These are phyloP conservation scores for Allolobophora icterica DNA, from an alignment of 2,888 invertebrate genomes.

Conservation along the genomic window DNA sequence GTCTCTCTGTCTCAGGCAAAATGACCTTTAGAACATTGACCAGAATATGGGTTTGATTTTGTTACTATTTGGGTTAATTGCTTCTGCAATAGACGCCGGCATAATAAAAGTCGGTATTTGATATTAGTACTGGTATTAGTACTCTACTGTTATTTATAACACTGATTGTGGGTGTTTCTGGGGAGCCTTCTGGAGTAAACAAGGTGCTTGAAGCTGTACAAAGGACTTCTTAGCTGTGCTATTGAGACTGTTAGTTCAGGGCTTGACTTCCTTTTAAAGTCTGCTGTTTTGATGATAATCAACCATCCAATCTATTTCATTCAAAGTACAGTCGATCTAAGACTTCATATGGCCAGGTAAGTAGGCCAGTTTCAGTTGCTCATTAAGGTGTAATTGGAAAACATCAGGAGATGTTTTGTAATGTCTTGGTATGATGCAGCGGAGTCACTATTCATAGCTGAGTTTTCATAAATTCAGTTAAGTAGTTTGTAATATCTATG, in stretches of 20 bases:
- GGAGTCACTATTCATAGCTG: not conserved
- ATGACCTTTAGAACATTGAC: not conserved
- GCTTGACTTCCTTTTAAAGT: not conserved
- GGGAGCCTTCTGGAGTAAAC: not conserved
- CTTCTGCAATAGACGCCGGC: not conserved
- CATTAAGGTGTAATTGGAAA: not conserved
- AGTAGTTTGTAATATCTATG: too few relatives aligned
- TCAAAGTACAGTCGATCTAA: not conserved
- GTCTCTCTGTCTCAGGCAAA: not conserved
- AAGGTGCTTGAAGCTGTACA: not conserved
- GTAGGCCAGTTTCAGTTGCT: not conserved
- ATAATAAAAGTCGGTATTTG: not conserved
- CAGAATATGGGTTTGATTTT: not conserved
- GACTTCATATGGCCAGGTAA: not conserved
- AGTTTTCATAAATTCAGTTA: not conserved
- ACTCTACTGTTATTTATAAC: not conserved
- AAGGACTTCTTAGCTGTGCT: not conserved
- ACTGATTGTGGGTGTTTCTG: not conserved
- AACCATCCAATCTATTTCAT: not conserved
- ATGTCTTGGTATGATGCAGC: not conserved
- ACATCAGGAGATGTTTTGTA: not conserved
- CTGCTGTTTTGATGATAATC: not conserved
- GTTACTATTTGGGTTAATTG: not conserved
- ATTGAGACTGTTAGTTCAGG: too few relatives aligned
- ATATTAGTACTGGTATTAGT: not conserved